Conservation (phyloP, 2,888 invertebrate species). For the Drosophila flavopinicola region DNA sequence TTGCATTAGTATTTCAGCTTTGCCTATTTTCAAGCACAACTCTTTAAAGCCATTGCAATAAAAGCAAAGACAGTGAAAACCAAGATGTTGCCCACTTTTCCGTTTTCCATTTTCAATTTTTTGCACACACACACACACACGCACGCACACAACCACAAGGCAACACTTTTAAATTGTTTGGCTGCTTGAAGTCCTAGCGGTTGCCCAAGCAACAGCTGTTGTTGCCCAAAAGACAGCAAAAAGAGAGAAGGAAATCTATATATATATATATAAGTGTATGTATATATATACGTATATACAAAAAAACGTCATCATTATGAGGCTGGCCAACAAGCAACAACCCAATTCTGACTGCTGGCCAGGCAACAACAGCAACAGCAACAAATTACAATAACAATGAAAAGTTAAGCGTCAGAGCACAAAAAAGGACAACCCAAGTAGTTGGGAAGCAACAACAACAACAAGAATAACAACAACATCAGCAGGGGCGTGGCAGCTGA, state of each 20-base stretch:
- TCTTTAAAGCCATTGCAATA: slow-evolving; percentile 38
- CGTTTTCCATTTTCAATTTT: slow-evolving; percentile 4
- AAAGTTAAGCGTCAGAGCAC: slow-evolving; percentile 70
- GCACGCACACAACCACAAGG: slow-evolving; percentile 53
- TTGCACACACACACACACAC: slow-evolving; percentile 21
- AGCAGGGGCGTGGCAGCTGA: slow-evolving; percentile 6
- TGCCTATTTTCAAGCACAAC: background rate
- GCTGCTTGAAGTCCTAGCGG: slow-evolving; percentile 44
- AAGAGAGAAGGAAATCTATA: slow-evolving; percentile 12
- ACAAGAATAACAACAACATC: slow-evolving; percentile 27
- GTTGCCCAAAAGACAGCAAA: slow-evolving; percentile 37
- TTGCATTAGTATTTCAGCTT: background rate
- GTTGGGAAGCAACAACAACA: slow-evolving; percentile 39
- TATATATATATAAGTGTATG: slow-evolving; percentile 1
- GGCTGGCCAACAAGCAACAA: slow-evolving; percentile 32
- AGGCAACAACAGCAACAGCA: slow-evolving; percentile 32
- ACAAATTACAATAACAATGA: slow-evolving; percentile 77
- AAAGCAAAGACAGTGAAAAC: slow-evolving; percentile 5
- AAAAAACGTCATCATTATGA: slow-evolving; percentile 65
- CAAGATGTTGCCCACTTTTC: slow-evolving; percentile 1
- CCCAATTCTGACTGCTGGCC: slow-evolving; percentile 21
- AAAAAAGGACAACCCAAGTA: slow-evolving; percentile 69
- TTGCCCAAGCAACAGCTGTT: slow-evolving; percentile 72
- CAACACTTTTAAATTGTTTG: slow-evolving; percentile 62
- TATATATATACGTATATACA: slow-evolving; percentile 12